Conservation (phyloP, 2,113 vertebrate species). For the Corythaeola cristata region DNA sequence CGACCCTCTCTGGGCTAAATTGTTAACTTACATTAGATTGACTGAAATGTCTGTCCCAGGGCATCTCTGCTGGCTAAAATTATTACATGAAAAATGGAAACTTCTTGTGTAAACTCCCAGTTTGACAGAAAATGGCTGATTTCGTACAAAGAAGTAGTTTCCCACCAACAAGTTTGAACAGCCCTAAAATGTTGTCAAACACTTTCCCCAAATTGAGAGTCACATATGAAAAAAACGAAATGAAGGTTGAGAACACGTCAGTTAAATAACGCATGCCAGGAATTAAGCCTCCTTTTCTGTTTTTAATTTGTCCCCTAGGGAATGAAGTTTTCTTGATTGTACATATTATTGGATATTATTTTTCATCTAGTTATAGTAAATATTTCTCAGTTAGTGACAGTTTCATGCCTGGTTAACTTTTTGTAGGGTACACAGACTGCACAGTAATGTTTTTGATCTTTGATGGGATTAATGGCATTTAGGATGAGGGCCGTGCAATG, state of each 20-base stretch:
- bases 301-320: slow-evolving; percentile 39
- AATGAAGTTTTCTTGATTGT: slow-evolving; percentile 5
- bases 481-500: neutral
- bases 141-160: neutral
- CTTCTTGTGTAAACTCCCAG: neutral
- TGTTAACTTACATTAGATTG: neutral
- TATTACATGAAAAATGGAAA: neutral
- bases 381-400: slow-evolving; percentile 28
- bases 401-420: slow-evolving; percentile 36
- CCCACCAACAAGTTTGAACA: neutral
- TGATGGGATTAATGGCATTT: neutral
- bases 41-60: neutral
- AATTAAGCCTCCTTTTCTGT: slow-evolving; percentile 34
- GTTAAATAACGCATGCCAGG: neutral
- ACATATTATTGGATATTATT: neutral
- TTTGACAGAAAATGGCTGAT: neutral
- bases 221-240: neutral
- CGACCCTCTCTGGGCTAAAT: neutral
- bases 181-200: neutral
- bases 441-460: slow-evolving; percentile 22
- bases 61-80: neutral
- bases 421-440: neutral
- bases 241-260: neutral
- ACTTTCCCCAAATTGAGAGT: neutral
- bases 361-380: slow-evolving; percentile 34